Evolutionary conservation across 1,140 invertebrate genomes (phyloP).

Genomic region (Anthonomus grandis): DNA sequence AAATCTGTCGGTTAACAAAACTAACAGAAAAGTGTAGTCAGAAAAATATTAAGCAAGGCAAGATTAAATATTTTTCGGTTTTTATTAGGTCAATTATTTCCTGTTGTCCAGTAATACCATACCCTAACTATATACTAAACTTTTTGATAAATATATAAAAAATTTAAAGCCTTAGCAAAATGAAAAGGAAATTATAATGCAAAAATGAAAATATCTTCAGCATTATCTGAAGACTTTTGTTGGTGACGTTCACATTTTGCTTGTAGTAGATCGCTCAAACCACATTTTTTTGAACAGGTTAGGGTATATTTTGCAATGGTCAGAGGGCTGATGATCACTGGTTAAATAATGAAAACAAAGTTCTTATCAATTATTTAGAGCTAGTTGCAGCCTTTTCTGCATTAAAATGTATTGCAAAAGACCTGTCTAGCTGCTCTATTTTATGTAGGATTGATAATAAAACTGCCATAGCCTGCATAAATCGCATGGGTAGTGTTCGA

Average conservation of each 20-base stretch:
- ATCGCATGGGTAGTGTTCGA: conserved; percentile 35
- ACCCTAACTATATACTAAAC: background rate
- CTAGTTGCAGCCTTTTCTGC: conserved; percentile 10
- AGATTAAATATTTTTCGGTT: background rate
- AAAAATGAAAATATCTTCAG: conserved; percentile 3
- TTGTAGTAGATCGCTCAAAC: conserved; percentile 26
- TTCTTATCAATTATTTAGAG: conserved; percentile 25
- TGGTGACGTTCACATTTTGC: conserved; percentile 42
- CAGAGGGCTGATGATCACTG: conserved; percentile 12
- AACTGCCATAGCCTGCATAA: conserved; percentile 34
- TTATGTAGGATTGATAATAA: conserved; percentile 36
- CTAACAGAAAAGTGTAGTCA: too few relatives aligned
- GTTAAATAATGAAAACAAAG: conserved; percentile 5
- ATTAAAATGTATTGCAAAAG: conserved; percentile 14
- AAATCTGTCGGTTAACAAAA: too few relatives aligned
- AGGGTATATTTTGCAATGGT: conserved; percentile 2
- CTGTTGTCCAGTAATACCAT: background rate
- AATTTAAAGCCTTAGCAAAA: background rate
- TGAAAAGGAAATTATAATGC: conserved; percentile 3
- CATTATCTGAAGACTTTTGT: conserved; percentile 28
- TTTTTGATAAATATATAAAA: conserved; percentile 3
- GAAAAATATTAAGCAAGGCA: background rate
- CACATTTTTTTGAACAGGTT: conserved; percentile 11
- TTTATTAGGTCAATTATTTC: background rate
- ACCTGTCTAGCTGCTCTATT: conserved; percentile 29